Percentiles rank a stretch among this genome's conserved stretches.
These are phyloP conservation scores for Bradypus variegatus DNA, from an alignment of 2,797 vertebrate species.

Conservation along the genomic window DNA sequence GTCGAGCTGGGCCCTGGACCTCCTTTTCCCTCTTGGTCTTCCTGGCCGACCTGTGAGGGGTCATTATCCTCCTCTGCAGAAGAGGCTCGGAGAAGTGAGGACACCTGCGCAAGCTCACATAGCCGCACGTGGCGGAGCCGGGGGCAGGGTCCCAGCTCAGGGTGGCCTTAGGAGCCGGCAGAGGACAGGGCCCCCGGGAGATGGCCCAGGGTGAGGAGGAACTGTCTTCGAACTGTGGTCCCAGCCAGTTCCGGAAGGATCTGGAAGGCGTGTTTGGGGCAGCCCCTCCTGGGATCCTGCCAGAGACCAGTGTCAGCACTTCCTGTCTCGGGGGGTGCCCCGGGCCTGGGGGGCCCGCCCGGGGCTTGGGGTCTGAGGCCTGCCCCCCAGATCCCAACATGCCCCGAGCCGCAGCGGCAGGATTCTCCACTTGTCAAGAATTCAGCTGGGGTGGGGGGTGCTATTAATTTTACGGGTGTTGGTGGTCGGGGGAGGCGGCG, in stretches of 20 bases:
- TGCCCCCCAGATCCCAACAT: neutral
- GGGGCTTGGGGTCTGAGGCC: neutral
- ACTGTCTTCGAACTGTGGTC: neutral
- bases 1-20: neutral
- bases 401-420: conserved; percentile 1
- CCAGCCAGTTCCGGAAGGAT: neutral
- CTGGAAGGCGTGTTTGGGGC: neutral
- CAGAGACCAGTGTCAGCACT: neutral
- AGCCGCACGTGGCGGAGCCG: neutral
- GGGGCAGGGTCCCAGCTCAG: too few relatives aligned
- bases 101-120: too few relatives aligned
- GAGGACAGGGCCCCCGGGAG: neutral
- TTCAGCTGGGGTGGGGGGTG: conserved; percentile 74
- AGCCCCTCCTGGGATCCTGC: neutral
- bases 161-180: neutral
- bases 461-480: conserved; percentile 85
- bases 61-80: too few relatives aligned
- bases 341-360: neutral
- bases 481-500: conserved; percentile 69
- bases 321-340: neutral
- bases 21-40: neutral
- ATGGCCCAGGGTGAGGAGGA: neutral
- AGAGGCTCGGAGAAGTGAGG: too few relatives aligned
- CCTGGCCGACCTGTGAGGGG: neutral
- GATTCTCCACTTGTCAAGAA: conserved; percentile 72